Conservation (phyloP, 2,113 vertebrate species). For the Cryptotis parvus region DNA sequence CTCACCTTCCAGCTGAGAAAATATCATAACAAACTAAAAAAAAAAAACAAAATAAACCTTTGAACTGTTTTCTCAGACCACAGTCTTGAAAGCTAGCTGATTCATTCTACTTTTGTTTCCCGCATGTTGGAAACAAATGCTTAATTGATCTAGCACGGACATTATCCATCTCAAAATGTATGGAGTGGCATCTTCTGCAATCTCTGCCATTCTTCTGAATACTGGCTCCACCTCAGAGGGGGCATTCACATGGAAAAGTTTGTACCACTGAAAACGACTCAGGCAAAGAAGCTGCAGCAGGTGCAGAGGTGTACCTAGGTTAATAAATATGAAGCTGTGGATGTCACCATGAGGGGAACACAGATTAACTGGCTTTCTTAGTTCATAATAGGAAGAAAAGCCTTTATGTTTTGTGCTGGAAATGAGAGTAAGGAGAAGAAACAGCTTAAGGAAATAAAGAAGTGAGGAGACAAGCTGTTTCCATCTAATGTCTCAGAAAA, state of each 20-base stretch:
- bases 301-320: neutral
- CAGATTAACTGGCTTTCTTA: conserved; percentile 52
- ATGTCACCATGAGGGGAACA: conserved; percentile 40
- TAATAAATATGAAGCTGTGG: conserved; percentile 64
- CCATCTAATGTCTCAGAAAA: conserved; percentile 49
- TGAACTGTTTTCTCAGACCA: conserved; percentile 50
- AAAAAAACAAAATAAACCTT: conserved; percentile 51
- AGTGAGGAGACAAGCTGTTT: conserved; percentile 57
- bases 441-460: conserved; percentile 56
- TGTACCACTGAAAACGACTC: conserved; percentile 61
- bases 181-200: neutral
- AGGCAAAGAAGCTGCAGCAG: neutral
- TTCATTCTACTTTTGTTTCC: conserved; percentile 58
- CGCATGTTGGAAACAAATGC: conserved; percentile 42
- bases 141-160: conserved; percentile 55
- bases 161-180: conserved; percentile 13
- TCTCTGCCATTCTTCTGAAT: conserved; percentile 51
- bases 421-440: conserved; percentile 60
- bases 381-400: conserved; percentile 58
- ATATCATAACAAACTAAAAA: conserved; percentile 74
- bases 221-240: conserved; percentile 49
- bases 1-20: conserved; percentile 68
- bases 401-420: conserved; percentile 61
- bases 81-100: neutral
- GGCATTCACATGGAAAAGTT: conserved; percentile 35